Evolutionary conservation across 2,888 invertebrate genomes (phyloP), one percentile per base, ranked within the genome.

Genomic region (Athripsodes cinereus): DNA sequence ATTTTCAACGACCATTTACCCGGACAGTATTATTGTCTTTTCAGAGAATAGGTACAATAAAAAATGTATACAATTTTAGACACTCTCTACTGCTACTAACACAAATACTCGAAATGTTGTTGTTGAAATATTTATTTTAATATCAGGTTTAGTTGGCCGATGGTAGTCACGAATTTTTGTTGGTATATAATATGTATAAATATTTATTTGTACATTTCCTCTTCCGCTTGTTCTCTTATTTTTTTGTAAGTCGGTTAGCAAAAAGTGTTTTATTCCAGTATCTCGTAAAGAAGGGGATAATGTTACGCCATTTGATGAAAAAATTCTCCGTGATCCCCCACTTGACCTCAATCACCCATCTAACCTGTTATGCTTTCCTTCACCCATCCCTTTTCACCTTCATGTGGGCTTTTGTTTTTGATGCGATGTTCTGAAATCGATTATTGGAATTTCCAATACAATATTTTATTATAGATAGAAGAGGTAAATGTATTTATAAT

Each of bases 191-290:
- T 26, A 10, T 26, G 26, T 26, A 26, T 3, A 60, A 22, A 57
- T 53, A 53, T 57, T 52, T 57, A 31, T 61, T 55, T 58, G 48
- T 52, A 22, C 51, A 49, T 52, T 61, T 52, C 52, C 48, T 49
- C 46, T 52, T 55, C 51, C 40, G 31, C 26, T 10, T 10, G 35
- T 52, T 55, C 10, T 40, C 47, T 5, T 40, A 47, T 22, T 52
- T 55, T 56, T 56, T 58, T 60, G 58, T 62, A 48, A 59, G 55
- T 55, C 54, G 40, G 20, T 50, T 35, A 21, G 55, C 53, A 57
- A 58, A 60, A 62, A 58, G 46, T 19, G 35, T 58, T 62, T 62
- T 62, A 60, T 62, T 62, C 57, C 52, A 60, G 60, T 60, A 58
- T 58, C 62, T 58, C 60, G 57, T 62, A 62, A 62, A 60, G 54